Evolutionary conservation across 2,113 vertebrate genomes (phyloP).

Genomic region (Gobiocypris rarus): DNA sequence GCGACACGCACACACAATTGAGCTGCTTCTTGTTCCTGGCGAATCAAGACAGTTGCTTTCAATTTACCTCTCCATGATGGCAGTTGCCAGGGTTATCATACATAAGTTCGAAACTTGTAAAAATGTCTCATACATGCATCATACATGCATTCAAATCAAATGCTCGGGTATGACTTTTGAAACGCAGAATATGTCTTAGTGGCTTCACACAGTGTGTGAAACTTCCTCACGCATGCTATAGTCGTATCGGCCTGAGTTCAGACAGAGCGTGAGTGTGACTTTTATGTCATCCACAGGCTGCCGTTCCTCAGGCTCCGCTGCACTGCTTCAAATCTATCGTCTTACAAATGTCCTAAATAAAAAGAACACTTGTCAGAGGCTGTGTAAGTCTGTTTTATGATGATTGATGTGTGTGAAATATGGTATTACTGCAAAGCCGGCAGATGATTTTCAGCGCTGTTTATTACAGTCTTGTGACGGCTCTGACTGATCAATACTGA

Average conservation of each 20-base stretch:
- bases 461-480: conserved; percentile 44
- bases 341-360: conserved; percentile 23
- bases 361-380: conserved; percentile 35
- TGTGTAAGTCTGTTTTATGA: conserved; percentile 30
- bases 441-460: conserved; percentile 46
- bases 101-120: background rate
- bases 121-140: background rate
- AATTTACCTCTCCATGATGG: conserved; percentile 26
- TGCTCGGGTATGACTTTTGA: background rate
- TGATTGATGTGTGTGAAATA: conserved; percentile 43
- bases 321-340: conserved; percentile 10
- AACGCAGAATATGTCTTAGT: background rate
- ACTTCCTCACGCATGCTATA: background rate
- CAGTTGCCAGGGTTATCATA: conserved; percentile 29
- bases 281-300: background rate
- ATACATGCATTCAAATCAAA: background rate
- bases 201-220: background rate
- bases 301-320: background rate
- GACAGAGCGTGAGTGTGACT: background rate
- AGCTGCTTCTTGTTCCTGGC: background rate
- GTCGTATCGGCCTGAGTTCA: background rate
- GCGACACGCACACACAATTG: too few relatives aligned
- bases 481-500: conserved; percentile 52
- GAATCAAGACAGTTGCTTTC: conserved; percentile 36
- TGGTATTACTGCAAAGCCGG: conserved; percentile 40